Evolutionary conservation across 2,113 vertebrate genomes (phyloP), one percentile per base, ranked within the genome.

Genomic region (Melozone crissalis): DNA sequence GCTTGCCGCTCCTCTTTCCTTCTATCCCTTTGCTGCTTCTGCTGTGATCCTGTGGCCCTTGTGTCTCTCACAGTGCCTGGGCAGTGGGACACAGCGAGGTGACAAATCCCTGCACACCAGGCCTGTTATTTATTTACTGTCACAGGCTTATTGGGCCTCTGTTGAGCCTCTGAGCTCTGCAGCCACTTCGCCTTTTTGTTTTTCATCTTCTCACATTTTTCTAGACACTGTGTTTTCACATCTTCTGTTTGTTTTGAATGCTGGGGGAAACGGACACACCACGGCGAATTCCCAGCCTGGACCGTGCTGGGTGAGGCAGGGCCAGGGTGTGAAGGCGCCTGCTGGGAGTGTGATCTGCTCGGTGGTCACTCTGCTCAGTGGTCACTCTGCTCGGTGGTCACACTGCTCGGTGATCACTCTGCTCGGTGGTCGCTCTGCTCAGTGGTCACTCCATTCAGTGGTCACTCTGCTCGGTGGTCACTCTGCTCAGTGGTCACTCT

Each of bases 121-220:
- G 22, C 54, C 76, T 57, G 43, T 14, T 66, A 17, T 18, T 94
- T 65, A 33, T 87, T 87, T 73, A 26, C 31, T 69, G 63, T 12
- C 5, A 0, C 44, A 58, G 81, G 27, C 58, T 62, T 0, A 0
- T 1, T 3, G 41, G 46, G 13, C 62, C 46, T 47, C 0, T 0
- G 11, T 28, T 0, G 0, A 84, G 66, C 54, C 72, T 66, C 62
- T 33, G 46, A 46, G 49, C 71, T 20, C 87, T 59, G 28, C 17
- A 11, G n/a, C 44, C 4, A 0, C 68, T 75, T 47, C 0, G 0
- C 15, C 58, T 79, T 87, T 87, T 62, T 54, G 55, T 94, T 96
- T 85, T 83, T 69, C 49, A 46, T 76, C 58, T 84, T 76, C n/a
- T 7, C 93, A 55, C 33, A 8, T 87, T 68, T 89, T 89, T 76